These are phyloP conservation scores for Metridium senile DNA, from an alignment of 92 coral and sea anemone genomes.

Conservation along the genomic window DNA sequence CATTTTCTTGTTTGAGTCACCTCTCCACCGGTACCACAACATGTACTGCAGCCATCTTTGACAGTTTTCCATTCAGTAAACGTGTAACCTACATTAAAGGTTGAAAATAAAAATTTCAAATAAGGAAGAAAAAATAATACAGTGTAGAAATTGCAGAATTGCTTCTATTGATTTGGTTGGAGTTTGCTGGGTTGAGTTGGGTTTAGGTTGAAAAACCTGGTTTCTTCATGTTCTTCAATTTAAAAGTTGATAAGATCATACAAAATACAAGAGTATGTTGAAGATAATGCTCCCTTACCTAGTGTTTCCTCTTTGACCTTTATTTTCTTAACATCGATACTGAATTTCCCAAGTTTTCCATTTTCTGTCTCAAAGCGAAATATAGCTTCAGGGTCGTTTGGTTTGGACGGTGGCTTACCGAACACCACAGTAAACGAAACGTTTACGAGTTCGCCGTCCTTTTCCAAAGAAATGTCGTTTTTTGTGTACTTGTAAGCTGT, in stretches of 20 bases:
- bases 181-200: too few relatives aligned
- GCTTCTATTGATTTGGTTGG: too few relatives aligned
- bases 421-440: slow-evolving; percentile 11
- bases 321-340: slow-evolving; percentile 16
- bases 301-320: background rate
- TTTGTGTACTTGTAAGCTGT: background rate
- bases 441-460: background rate
- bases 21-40: slow-evolving; percentile 40
- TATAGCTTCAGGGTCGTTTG: slow-evolving; percentile 35
- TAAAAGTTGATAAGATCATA: too few relatives aligned
- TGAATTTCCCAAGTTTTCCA: slow-evolving; percentile 31
- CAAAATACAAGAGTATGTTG: too few relatives aligned
- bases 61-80: slow-evolving; percentile 8
- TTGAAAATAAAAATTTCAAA: too few relatives aligned
- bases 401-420: slow-evolving; percentile 7
- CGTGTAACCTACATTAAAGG: slow-evolving; percentile 20
- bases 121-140: too few relatives aligned
- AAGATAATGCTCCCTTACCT: slow-evolving; percentile 19
- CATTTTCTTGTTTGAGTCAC: slow-evolving; percentile 26
- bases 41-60: slow-evolving; percentile 11
- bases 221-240: too few relatives aligned
- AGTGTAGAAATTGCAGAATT: too few relatives aligned
- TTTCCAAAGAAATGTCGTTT: background rate
- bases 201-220: too few relatives aligned
- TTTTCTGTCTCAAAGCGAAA: slow-evolving; percentile 25